These are phyloP conservation scores for Coregonus ussuriensis DNA, from an alignment of 2,797 vertebrate genomes.

Conservation along the genomic window DNA sequence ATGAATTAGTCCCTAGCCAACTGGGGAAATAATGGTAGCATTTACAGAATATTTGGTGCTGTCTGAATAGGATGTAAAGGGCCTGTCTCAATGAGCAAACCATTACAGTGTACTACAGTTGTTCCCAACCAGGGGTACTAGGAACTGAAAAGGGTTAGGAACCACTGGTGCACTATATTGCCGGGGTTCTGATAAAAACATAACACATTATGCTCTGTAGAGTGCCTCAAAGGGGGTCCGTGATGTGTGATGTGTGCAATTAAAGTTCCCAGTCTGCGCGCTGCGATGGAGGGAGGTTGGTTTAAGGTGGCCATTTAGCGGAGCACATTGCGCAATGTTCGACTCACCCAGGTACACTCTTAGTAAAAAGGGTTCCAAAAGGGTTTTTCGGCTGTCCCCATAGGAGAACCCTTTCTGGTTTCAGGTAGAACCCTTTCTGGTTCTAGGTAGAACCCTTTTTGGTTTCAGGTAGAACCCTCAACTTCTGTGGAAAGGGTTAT, in stretches of 20 bases:
- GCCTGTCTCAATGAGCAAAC: background rate
- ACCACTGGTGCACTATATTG: background rate
- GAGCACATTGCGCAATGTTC: slow-evolving; percentile 68
- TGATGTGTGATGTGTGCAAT: background rate
- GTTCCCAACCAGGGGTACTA: no score
- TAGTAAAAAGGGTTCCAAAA: no score
- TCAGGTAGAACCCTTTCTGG: no score
- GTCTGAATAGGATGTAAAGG: background rate
- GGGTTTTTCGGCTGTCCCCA: no score
- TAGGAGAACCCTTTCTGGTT: no score
- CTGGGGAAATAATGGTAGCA: background rate
- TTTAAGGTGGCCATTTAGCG: slow-evolving; percentile 62
- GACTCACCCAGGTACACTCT: background rate
- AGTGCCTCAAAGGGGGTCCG: background rate
- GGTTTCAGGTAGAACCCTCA: no score
- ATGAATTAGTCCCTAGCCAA: background rate
- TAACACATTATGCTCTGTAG: background rate
- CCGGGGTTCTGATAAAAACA: background rate
- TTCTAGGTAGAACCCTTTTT: no score
- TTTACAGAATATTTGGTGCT: background rate
- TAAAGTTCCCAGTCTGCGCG: slow-evolving; percentile 42
- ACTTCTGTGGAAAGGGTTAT: no score
- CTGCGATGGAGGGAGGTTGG: background rate
- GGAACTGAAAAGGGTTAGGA: no score
- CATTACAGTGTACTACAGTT: background rate